Conservation (phyloP, 2,888 invertebrate species). For the Meta bourneti region DNA sequence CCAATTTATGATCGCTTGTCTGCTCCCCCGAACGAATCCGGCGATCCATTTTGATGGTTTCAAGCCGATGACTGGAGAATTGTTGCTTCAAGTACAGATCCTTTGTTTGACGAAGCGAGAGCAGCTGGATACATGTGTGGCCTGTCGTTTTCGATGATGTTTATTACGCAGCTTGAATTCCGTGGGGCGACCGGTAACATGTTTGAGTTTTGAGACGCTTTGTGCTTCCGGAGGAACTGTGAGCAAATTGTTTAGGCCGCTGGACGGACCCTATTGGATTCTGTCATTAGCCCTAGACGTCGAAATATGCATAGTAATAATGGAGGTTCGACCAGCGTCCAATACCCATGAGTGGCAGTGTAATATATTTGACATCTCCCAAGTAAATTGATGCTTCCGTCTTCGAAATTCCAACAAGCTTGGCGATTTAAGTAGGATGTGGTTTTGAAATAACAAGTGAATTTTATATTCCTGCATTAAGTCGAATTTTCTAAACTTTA, state of each 20-base stretch:
- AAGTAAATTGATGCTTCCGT: background rate
- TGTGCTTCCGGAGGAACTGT: background rate
- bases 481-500: background rate
- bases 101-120: conserved; percentile 14
- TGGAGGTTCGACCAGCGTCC: background rate
- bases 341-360: background rate
- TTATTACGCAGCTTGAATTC: background rate
- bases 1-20: conserved; percentile 33
- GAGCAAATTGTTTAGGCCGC: background rate
- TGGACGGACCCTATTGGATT: background rate
- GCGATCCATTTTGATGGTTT: conserved; percentile 6
- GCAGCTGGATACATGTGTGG: background rate
- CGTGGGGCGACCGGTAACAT: background rate
- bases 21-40: background rate
- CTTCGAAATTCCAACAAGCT: background rate
- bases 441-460: background rate
- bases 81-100: background rate
- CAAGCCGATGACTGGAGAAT: conserved; percentile 12
- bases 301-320: background rate
- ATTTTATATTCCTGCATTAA: no score
- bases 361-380: background rate
- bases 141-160: background rate
- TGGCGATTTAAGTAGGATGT: background rate
- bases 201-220: background rate
- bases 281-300: background rate